Base-by-base conservation (phyloP, 2,888 invertebrate genomes). In the Scrobipalpa atriplicella region DNA sequence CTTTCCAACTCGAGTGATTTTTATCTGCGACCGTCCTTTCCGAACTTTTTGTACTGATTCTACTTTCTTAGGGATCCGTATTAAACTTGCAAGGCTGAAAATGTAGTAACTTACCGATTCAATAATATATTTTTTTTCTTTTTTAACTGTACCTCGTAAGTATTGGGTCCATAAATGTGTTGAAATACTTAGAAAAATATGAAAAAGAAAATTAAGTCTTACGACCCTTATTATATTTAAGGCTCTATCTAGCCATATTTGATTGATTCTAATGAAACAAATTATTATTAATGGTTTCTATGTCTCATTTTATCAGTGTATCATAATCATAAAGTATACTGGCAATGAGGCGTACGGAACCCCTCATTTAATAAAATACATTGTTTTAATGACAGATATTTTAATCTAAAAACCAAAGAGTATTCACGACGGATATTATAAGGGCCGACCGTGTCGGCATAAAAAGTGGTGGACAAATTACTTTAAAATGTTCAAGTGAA, bases 1-100 rank as follows among this genome's bases (percentile, higher is more conserved):
- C 61, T 52, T 60, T 64, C 41, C 58, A 39, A 11, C 39, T 67
- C 51, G 52, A 70, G 69, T 69, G 68, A 71, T 69, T 70, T 69
- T 69, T 63, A 68, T 67, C 66, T 68, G 7, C 67, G 60, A 65
- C 62, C 67, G 66, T 62, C 62, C 65, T 64, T 66, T 65, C 41
- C 16, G 16, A 67, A 70, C 66, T 70, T 71, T 71, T 67, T 65
- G 67, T 54, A 54, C 29, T n/a, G 58, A 43, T 3, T 54, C 18
- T 21, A 62, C 19, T 62, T 47, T 43, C 38, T 16, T 62, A 6
- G 7, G n/a, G 58, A 36, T 58, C n/a, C 58, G 29, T 5, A 29
- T 29, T n/a, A n/a, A n/a, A 7, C 11, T 19, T 1, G 8, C 18
- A 10, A 7, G 8, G 21, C 7, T 21, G 21, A 54, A 11, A 13